Conservation (phyloP, 2,888 invertebrate species). For the Drosophila gaucha region DNA sequence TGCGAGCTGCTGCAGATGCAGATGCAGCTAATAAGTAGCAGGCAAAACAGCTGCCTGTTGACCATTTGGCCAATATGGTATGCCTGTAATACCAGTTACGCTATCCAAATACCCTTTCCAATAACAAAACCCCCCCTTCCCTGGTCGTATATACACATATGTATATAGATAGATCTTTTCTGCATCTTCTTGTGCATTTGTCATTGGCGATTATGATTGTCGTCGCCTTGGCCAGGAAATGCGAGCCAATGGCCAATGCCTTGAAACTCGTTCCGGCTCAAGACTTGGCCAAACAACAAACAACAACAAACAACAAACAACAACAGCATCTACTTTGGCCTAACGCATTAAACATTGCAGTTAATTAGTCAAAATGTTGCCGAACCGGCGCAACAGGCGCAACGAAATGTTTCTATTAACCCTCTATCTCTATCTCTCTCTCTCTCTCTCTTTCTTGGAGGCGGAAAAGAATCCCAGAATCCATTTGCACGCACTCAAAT, state of each 20-base stretch:
- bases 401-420: conserved; percentile 65
- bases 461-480: conserved; percentile 12
- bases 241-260: conserved; percentile 41
- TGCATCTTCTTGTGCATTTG: conserved; percentile 57
- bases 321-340: conserved; percentile 12
- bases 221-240: conserved; percentile 73
- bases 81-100: conserved; percentile 50
- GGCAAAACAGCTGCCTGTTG: conserved; percentile 35
- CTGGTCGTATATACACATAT: conserved; percentile 3
- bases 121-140: conserved; percentile 10
- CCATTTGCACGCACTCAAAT: conserved; percentile 50
- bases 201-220: conserved; percentile 74
- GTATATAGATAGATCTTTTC: conserved; percentile 30
- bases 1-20: conserved; percentile 17
- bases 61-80: conserved; percentile 33
- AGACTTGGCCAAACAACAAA: conserved; percentile 12
- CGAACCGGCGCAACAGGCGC: conserved; percentile 64
- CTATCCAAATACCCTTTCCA: conserved; percentile 34
- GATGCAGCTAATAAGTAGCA: conserved; percentile 36
- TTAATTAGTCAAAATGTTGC: conserved; percentile 78
- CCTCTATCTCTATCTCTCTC: neutral
- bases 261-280: conserved; percentile 33
- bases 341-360: conserved; percentile 64
- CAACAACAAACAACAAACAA: conserved; percentile 3
- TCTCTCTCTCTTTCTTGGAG: neutral